phyloP scores from a whole-genome alignment of 2,797 vertebrate genomes.

The Micrastur ruficollis region DNA sequence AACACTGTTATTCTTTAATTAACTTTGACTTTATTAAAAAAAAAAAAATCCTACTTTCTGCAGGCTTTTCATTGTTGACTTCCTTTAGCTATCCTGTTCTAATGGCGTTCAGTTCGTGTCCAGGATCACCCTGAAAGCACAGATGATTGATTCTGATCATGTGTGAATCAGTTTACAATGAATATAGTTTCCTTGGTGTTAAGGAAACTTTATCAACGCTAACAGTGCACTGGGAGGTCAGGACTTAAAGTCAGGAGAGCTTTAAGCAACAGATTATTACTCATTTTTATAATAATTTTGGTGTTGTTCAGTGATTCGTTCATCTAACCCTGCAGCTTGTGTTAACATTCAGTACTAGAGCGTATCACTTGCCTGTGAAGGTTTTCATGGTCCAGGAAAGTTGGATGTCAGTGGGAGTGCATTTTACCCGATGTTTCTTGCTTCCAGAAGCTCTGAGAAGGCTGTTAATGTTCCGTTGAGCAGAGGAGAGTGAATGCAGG shows the following conservation, averaged over 20 bases:
- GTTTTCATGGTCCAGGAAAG: not conserved
- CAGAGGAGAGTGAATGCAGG: not conserved
- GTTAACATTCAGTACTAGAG: not conserved
- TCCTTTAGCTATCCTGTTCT: not conserved
- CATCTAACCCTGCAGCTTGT: not conserved
- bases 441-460: not conserved
- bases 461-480: not conserved
- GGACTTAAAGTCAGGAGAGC: not conserved
- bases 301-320: not conserved
- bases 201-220: not conserved
- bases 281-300: conserved; percentile 5
- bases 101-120: not conserved
- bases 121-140: not conserved
- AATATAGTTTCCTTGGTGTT: not conserved
- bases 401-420: not conserved
- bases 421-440: not conserved
- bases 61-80: not conserved
- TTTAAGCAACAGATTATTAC: not conserved
- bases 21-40: not conserved
- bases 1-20: conserved; percentile 33
- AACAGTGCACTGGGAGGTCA: not conserved
- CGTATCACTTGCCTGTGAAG: not conserved
- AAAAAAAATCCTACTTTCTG: not conserved
- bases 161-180: not conserved
- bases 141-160: not conserved